A percentile compares a stretch with the other conserved stretches of the same genome.
phyloP scores from a whole-genome alignment of 2,797 vertebrate genomes.

The Margarornis squamiger region DNA sequence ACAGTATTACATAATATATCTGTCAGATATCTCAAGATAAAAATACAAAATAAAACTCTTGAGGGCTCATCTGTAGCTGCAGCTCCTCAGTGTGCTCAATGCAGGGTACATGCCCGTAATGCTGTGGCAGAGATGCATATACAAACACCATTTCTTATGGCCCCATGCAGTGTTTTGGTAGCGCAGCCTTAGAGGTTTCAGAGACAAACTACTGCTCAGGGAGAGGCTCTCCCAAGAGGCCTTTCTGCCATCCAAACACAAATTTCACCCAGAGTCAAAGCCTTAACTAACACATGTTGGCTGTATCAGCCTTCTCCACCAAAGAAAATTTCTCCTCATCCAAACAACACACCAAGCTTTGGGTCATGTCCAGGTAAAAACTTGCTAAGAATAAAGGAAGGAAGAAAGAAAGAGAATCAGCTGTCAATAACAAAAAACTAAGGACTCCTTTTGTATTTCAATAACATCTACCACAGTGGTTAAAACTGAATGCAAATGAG shows the following conservation, averaged over 20 bases:
- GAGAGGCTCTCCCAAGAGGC: neutral
- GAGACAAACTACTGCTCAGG: neutral
- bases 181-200: neutral
- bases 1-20: conserved; percentile 55
- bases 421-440: neutral
- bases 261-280: neutral
- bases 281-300: neutral
- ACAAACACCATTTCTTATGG: conserved; percentile 28
- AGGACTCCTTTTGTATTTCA: neutral
- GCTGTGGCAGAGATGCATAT: conserved; percentile 31
- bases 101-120: conserved; percentile 44
- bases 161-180: conserved; percentile 47
- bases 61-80: conserved; percentile 11
- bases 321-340: neutral
- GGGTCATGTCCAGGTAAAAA: neutral
- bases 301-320: neutral
- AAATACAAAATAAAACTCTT: conserved; percentile 54
- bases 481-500: conserved; percentile 17
- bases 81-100: conserved; percentile 18
- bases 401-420: neutral
- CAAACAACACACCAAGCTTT: neutral
- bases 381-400: neutral
- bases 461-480: conserved; percentile 25
- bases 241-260: neutral
- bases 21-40: conserved; percentile 42